Conservation (phyloP, 1,140 invertebrate species). For the Pseudoatta argentina region DNA sequence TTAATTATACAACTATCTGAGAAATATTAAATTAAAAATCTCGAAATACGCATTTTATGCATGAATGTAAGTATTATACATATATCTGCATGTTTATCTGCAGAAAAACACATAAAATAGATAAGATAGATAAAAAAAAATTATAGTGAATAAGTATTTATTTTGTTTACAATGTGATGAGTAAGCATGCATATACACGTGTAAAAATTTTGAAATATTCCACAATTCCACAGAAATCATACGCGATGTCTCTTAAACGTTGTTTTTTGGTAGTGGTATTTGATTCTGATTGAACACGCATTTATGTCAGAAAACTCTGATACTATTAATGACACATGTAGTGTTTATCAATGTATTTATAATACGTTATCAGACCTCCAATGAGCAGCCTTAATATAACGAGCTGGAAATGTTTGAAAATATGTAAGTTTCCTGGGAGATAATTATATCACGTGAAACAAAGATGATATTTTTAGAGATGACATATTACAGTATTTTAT, state of each 20-base stretch:
- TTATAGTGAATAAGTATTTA: background rate
- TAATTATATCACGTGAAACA: slow-evolving; percentile 12
- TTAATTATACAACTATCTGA: background rate
- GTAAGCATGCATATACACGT: background rate
- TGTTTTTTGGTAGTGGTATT: slow-evolving; percentile 12
- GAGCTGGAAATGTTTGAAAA: background rate
- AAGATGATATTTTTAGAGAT: background rate
- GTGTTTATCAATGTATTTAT: slow-evolving; percentile 35
- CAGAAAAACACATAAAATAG: background rate
- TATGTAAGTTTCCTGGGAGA: background rate
- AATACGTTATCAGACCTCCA: slow-evolving; percentile 51
- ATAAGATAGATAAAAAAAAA: background rate
- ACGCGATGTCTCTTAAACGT: background rate
- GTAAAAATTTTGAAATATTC: slow-evolving; percentile 42
- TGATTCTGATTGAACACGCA: background rate
- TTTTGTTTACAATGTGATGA: background rate
- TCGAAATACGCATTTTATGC: background rate
- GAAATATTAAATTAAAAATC: background rate
- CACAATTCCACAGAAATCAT: background rate
- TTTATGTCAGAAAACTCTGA: background rate
- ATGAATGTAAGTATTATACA: background rate
- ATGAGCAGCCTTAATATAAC: slow-evolving; percentile 7
- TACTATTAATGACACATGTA: background rate
- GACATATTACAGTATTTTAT: background rate
- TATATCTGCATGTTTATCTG: background rate